Base-by-base conservation (phyloP, 2,888 invertebrate species). In the Muschampia plurimacula region DNA sequence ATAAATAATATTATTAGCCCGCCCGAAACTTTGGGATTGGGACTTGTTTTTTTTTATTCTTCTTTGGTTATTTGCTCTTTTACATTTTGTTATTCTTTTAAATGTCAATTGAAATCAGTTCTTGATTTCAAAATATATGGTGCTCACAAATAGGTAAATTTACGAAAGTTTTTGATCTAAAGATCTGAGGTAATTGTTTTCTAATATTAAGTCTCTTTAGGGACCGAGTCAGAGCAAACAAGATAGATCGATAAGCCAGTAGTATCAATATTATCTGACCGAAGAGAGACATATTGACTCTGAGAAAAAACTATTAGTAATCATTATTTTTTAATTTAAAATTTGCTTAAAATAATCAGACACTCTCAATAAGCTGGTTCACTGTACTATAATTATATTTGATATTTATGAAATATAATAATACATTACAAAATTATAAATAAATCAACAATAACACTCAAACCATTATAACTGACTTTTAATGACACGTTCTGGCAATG, bases 1-100 rank as follows among this genome's bases (percentile, higher is more conserved):
- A 67, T 72, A 72, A 72, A 72, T 72, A 55, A 67, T 72, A 63
- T 67, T 67, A 67, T 72, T 72, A 67, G 67, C 8, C n/a, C 63
- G 28, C 52, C 60, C 60, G 49, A 72, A 67, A n/a, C 55, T 66
- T 49, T 22, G n/a, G 60, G 1, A 22, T 1, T 22, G 22, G 22
- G 12, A 62, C 67, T 67, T 36, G 72, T 72, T 72, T 62, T 67
- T 62, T 67, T 67, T 63, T 66, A 44, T 41, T 67, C 62, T 32
- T 32, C 39, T 55, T 6, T 46, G 13, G 67, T 15, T 44, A 39
- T 41, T 46, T n/a, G 46, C 15, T 22, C 22, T 22, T 22, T 22
- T 22, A 22, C 22, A 36, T 64, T 65, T 15, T 49, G 15, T 46
- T 41, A 68, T 64, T 64, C 67, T 44, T 63, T 72, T 67, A 44